Conservation (phyloP, 35 echinoderm and acorn worm species). For the Chiridota heheva region DNA sequence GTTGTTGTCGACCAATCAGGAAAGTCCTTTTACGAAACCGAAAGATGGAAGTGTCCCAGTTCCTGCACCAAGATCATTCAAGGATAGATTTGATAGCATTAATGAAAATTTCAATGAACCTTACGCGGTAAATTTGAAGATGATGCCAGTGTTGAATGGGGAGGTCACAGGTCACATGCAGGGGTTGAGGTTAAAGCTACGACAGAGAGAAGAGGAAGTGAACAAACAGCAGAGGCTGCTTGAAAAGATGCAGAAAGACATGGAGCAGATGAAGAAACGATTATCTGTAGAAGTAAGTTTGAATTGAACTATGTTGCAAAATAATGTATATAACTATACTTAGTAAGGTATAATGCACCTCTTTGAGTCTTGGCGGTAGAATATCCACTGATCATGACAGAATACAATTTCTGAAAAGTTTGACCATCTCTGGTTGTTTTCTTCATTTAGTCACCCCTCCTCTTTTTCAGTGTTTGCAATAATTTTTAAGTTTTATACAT, state of each 20-base stretch:
- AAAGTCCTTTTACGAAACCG: no score
- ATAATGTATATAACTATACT: no score
- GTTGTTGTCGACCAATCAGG: no score
- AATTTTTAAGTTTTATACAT: no score
- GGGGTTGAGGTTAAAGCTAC: slow-evolving; percentile 38
- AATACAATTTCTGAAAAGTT: no score
- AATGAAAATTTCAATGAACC: slow-evolving; percentile 40
- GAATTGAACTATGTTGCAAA: not conserved
- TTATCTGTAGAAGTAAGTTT: slow-evolving; percentile 67
- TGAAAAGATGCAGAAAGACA: slow-evolving; percentile 69
- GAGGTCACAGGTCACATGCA: slow-evolving; percentile 59
- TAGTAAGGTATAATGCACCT: no score
- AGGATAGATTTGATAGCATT: not conserved
- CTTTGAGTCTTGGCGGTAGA: no score
- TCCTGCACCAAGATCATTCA: slow-evolving; percentile 5
- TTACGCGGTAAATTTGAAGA: slow-evolving; percentile 35
- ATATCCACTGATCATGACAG: no score
- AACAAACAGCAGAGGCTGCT: slow-evolving; percentile 45
- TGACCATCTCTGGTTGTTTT: no score
- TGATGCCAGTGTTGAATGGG: slow-evolving; percentile 21
- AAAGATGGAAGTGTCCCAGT: no score
- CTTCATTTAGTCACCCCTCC: no score
- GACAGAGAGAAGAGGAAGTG: slow-evolving; percentile 75
- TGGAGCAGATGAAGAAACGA: slow-evolving; percentile 58
- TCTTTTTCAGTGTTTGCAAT: no score